A percentile compares a stretch with the other conserved stretches of the same genome.
Conservation (phyloP, 2,888 invertebrate genomes). For the Drosophila paramelanica region DNA sequence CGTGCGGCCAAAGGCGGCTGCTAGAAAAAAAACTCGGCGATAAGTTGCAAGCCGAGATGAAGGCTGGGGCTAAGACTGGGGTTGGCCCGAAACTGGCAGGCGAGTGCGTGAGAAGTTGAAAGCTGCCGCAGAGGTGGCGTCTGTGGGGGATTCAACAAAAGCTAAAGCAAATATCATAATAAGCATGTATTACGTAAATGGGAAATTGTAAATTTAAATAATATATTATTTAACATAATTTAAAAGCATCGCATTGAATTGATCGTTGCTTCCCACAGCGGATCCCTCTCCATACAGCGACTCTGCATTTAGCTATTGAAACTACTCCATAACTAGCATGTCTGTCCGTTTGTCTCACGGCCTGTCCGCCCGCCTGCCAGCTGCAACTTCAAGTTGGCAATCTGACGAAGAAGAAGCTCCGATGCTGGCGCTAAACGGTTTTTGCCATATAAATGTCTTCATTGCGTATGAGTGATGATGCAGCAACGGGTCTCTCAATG, state of each 20-base stretch:
- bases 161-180: neutral
- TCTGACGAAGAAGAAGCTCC: constrained; percentile 48
- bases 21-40: constrained; percentile 63
- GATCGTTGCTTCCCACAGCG: neutral
- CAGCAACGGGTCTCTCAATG: constrained; percentile 24
- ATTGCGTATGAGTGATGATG: constrained; percentile 80
- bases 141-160: constrained; percentile 11
- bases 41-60: constrained; percentile 58
- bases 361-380: constrained; percentile 12
- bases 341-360: constrained; percentile 7
- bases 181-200: neutral
- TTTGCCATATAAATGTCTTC: constrained; percentile 81
- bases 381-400: constrained; percentile 19
- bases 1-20: constrained; percentile 65
- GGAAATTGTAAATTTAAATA: neutral
- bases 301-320: constrained; percentile 26
- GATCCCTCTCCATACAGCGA: neutral
- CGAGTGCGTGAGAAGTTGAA: constrained; percentile 53
- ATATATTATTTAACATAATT: neutral
- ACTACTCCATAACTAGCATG: constrained; percentile 40
- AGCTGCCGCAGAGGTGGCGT: constrained; percentile 35
- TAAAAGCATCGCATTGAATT: neutral
- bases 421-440: constrained; percentile 71
- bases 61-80: constrained; percentile 28
- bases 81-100: constrained; percentile 18